These are phyloP conservation scores for Siniperca knerii DNA, from an alignment of 2,113 vertebrate species.

Conservation along the genomic window DNA sequence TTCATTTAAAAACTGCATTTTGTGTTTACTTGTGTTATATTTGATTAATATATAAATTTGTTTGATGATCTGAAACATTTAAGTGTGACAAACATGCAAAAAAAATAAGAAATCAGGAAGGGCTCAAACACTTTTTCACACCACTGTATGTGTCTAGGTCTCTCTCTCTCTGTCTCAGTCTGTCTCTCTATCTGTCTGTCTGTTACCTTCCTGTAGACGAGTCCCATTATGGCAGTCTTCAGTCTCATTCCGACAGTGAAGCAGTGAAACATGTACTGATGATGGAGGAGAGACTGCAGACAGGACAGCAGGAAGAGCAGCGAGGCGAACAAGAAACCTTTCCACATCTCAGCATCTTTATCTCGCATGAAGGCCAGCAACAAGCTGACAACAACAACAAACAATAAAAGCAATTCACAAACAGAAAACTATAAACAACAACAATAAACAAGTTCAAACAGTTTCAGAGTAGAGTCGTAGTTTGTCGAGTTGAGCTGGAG, in stretches of 20 bases:
- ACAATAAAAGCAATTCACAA: background rate
- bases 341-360: conserved; percentile 81
- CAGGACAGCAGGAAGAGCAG: conserved; percentile 87
- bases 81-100: no score
- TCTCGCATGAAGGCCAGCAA: conserved; percentile 87
- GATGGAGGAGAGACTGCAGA: conserved; percentile 89
- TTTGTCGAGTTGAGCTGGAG: no score
- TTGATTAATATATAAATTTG: no score
- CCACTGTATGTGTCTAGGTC: no score
- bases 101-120: no score
- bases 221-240: conserved; percentile 87
- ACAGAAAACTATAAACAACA: background rate
- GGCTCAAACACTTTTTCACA: no score
- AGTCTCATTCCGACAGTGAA: conserved; percentile 89
- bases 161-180: background rate
- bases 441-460: background rate
- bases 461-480: background rate
- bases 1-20: no score
- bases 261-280: conserved; percentile 88
- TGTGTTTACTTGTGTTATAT: no score
- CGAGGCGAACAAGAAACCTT: conserved; percentile 86
- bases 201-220: conserved; percentile 91
- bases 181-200: background rate
- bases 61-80: no score
- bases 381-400: conserved; percentile 77